phyloP scores from a whole-genome alignment of 1,140 invertebrate genomes.

The Sycobia sp. region DNA sequence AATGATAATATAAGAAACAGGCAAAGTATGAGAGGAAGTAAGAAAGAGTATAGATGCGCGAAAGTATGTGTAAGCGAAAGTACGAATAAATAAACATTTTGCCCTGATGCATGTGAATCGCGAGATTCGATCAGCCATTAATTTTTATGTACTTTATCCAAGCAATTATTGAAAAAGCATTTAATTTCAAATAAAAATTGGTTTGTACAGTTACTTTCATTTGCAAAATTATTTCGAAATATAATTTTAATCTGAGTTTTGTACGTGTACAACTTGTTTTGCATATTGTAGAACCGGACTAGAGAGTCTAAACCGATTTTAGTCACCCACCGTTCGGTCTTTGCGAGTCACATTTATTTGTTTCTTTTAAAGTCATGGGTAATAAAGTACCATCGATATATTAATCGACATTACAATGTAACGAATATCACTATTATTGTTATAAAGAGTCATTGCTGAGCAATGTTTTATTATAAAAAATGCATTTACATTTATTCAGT shows the following conservation, averaged over 20 bases:
- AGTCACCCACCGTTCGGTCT: slow-evolving; percentile 18
- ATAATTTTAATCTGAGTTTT: slow-evolving; percentile 5
- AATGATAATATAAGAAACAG: slow-evolving; percentile 12
- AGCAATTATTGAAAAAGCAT: too few relatives aligned
- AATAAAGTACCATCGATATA: slow-evolving; percentile 45
- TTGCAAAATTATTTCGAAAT: not conserved
- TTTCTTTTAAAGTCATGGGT: slow-evolving; percentile 37
- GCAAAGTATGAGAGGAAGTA: not conserved
- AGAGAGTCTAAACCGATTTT: not conserved
- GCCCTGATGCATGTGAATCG: not conserved
- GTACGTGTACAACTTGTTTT: slow-evolving; percentile 1
- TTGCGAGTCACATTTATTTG: slow-evolving; percentile 31
- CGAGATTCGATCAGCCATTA: slow-evolving; percentile 1
- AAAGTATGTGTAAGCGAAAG: slow-evolving; percentile 11
- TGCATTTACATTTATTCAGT: slow-evolving; percentile 36
- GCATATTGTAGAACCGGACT: not conserved
- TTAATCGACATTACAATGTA: slow-evolving; percentile 46
- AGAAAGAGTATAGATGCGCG: not conserved
- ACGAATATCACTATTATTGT: slow-evolving; percentile 43
- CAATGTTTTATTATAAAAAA: slow-evolving; percentile 42
- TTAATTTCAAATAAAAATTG: too few relatives aligned
- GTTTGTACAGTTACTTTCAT: not conserved
- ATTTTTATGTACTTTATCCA: not conserved
- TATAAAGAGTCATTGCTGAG: slow-evolving; percentile 50
- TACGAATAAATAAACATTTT: slow-evolving; percentile 7